A percentile compares a stretch with the other conserved stretches of the same genome.
Conservation (phyloP, 2,888 invertebrate species). For the Drosophila neutralis region DNA sequence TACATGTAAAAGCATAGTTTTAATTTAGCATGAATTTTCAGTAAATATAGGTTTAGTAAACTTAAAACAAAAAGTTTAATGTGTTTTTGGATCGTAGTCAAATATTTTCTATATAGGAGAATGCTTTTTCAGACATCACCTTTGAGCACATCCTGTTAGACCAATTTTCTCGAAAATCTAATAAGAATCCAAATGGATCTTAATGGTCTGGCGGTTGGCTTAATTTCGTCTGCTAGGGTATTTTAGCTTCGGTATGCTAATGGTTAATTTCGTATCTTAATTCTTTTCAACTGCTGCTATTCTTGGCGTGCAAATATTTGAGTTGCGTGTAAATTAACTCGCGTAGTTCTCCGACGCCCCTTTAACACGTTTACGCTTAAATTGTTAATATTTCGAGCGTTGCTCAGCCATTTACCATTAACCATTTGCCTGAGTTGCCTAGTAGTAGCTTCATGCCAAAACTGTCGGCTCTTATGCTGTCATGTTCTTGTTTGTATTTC, state of each 20-base stretch:
- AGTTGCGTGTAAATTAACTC: constrained; percentile 77
- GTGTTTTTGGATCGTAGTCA: background rate
- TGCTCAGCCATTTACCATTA: constrained; percentile 35
- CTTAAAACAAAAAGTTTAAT: background rate
- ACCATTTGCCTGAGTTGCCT: constrained; percentile 16
- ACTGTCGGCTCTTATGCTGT: constrained; percentile 33
- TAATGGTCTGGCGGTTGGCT: too few species aligned
- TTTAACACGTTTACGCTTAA: constrained; percentile 76
- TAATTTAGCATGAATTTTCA: background rate
- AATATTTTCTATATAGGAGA: background rate
- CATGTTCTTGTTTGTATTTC: constrained; percentile 70
- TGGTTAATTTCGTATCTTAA: constrained; percentile 38
- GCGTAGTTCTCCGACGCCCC: constrained; percentile 62
- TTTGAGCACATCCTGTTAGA: background rate
- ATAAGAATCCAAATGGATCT: background rate
- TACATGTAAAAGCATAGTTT: background rate
- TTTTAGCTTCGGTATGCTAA: constrained; percentile 7
- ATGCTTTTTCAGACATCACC: background rate
- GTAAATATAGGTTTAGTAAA: background rate
- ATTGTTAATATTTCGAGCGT: constrained; percentile 69
- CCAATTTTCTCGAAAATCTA: background rate
- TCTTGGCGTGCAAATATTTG: constrained; percentile 68
- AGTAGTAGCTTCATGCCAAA: constrained; percentile 17
- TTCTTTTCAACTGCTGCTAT: constrained; percentile 57
- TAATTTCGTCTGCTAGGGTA: constrained; percentile 18